Evolutionary conservation across 2,797 vertebrate species (phyloP).

Genomic region (Anas flavirostris): DNA sequence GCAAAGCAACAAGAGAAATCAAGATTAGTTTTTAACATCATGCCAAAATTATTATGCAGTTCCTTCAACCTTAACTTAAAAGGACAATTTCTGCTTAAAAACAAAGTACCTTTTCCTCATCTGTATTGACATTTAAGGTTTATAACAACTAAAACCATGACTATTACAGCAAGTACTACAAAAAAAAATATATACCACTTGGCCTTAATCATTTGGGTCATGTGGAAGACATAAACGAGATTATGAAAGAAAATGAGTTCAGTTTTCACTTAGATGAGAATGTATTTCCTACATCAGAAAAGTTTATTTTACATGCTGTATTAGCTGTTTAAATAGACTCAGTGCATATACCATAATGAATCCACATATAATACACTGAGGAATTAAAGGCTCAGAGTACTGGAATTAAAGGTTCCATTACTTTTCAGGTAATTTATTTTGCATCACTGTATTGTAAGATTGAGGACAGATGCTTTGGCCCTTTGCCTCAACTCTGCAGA

Average conservation of each 20-base stretch:
- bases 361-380: slow-evolving; percentile 64
- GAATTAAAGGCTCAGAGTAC: slow-evolving; percentile 69
- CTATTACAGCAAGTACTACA: slow-evolving; percentile 17
- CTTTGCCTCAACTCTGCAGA: slow-evolving; percentile 55
- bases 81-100: slow-evolving; percentile 18
- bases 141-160: background rate
- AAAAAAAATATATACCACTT: slow-evolving; percentile 44
- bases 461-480: slow-evolving; percentile 71
- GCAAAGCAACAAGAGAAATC: background rate
- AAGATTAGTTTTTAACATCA: background rate
- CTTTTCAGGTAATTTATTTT: slow-evolving; percentile 73
- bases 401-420: slow-evolving; percentile 68
- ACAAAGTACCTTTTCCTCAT: slow-evolving; percentile 17
- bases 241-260: slow-evolving; percentile 61
- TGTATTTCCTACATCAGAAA: slow-evolving; percentile 61
- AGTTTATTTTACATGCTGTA: slow-evolving; percentile 66
- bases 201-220: slow-evolving; percentile 51
- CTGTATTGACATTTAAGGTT: slow-evolving; percentile 36
- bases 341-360: slow-evolving; percentile 70
- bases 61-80: background rate
- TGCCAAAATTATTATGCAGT: background rate
- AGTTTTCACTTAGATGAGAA: slow-evolving; percentile 64
- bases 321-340: slow-evolving; percentile 73
- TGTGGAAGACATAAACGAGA: slow-evolving; percentile 58
- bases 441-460: slow-evolving; percentile 60